phyloP scores from a whole-genome alignment of 2,888 invertebrate species.

The Homarus gammarus region DNA sequence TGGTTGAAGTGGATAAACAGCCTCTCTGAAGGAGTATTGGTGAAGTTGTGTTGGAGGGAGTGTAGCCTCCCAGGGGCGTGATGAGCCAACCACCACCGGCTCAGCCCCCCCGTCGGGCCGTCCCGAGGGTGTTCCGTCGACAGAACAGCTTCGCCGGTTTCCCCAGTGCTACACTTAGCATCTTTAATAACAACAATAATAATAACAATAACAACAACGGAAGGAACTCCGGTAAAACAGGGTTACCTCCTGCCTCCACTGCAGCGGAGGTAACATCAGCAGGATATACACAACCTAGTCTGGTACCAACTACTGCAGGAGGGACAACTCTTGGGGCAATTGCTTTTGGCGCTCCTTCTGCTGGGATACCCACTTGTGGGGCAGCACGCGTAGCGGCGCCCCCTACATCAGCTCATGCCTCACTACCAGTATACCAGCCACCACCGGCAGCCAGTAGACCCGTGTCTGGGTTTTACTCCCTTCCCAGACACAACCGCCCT shows the following conservation, averaged over 20 bases:
- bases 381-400: background rate
- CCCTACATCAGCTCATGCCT: background rate
- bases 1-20: background rate
- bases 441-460: conserved; percentile 60
- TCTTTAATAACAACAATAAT: conserved; percentile 56
- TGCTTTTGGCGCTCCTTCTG: background rate
- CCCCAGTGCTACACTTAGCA: conserved; percentile 69
- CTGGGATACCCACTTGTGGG: background rate
- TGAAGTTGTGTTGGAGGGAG: background rate
- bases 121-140: conserved; percentile 66
- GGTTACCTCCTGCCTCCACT: background rate
- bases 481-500: conserved; percentile 62
- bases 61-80: conserved; percentile 24
- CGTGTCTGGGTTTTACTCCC: conserved; percentile 56
- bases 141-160: conserved; percentile 76
- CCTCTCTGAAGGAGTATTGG: background rate
- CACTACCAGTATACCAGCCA: conserved; percentile 58
- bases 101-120: conserved; percentile 56
- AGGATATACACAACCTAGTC: background rate
- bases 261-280: background rate
- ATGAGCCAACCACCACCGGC: conserved; percentile 61
- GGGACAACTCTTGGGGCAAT: background rate
- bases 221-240: conserved; percentile 30
- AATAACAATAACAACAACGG: conserved; percentile 46
- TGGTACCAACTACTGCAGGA: background rate